A percentile compares a stretch with the other conserved stretches of the same genome.
These are phyloP conservation scores for Eupithecia insigniata DNA, from an alignment of 2,888 invertebrate genomes.

Conservation along the genomic window DNA sequence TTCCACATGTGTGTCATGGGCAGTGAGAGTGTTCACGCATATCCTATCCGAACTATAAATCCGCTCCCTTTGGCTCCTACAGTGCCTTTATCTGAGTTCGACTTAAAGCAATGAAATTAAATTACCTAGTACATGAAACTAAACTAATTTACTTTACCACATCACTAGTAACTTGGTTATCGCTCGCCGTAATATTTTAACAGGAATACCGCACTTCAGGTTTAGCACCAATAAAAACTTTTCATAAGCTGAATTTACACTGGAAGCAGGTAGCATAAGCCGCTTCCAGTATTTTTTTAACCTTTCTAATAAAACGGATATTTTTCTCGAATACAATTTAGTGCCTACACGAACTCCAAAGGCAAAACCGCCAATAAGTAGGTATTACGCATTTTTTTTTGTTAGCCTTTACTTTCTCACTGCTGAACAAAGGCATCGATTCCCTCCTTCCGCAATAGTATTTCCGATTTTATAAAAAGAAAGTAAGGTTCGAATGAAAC, in stretches of 20 bases:
- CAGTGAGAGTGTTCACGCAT: too few relatives aligned
- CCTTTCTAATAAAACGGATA: neutral
- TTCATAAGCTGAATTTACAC: conserved; percentile 33
- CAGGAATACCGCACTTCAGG: conserved; percentile 36
- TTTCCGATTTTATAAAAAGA: too few relatives aligned
- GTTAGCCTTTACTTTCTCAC: too few relatives aligned
- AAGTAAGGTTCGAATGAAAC: too few relatives aligned
- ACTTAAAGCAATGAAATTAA: neutral
- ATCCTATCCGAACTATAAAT: neutral
- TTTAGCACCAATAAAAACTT: conserved; percentile 44
- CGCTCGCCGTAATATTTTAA: conserved; percentile 32
- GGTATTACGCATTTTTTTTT: too few relatives aligned
- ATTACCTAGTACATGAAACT: neutral
- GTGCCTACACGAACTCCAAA: too few relatives aligned
- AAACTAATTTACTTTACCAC: neutral
- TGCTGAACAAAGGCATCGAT: too few relatives aligned
- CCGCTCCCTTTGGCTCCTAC: neutral
- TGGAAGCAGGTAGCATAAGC: neutral
- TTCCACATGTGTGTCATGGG: too few relatives aligned
- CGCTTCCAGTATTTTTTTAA: neutral
- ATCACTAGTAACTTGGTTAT: conserved; percentile 15
- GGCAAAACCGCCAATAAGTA: too few relatives aligned
- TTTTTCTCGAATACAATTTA: neutral
- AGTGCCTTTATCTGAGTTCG: neutral
- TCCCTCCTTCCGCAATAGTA: too few relatives aligned